These are phyloP conservation scores for Polyommatus icarus DNA, from an alignment of 2,888 invertebrate species.

Conservation along the genomic window DNA sequence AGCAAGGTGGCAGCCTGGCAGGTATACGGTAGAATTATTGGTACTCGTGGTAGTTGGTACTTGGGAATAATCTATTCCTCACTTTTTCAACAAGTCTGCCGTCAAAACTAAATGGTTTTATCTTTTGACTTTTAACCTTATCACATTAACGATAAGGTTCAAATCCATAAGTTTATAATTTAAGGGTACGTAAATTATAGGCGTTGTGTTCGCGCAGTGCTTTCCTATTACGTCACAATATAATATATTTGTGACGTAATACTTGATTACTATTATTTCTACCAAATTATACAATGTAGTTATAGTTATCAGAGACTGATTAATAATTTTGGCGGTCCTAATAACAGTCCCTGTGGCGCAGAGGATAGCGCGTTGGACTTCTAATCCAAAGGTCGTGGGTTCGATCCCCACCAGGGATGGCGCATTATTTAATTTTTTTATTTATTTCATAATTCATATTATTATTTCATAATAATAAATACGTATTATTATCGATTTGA, in stretches of 20 bases:
- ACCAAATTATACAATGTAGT: neutral
- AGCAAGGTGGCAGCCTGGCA: too few relatives aligned
- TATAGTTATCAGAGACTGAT: neutral
- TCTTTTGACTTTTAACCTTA: too few relatives aligned
- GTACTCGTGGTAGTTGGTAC: too few relatives aligned
- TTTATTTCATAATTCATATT: too few relatives aligned
- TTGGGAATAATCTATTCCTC: too few relatives aligned
- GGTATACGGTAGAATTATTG: too few relatives aligned
- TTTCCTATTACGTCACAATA: neutral
- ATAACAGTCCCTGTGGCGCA: constrained; percentile 88
- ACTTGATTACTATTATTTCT: neutral
- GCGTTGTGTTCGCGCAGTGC: neutral
- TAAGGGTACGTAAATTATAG: neutral
- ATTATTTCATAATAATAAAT: too few relatives aligned
- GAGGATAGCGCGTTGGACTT: constrained; percentile 95
- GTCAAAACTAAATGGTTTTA: too few relatives aligned
- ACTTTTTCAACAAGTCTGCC: too few relatives aligned
- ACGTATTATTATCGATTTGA: too few relatives aligned
- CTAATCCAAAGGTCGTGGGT: constrained; percentile 94
- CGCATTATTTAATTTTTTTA: constrained; percentile 40
- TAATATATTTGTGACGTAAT: neutral
- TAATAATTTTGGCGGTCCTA: constrained; percentile 47
- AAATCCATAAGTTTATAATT: too few relatives aligned
- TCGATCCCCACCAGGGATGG: constrained; percentile 92
- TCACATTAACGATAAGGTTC: too few relatives aligned